phyloP scores from a whole-genome alignment of 2,113 vertebrate genomes.

The Megaptera novaeangliae region DNA sequence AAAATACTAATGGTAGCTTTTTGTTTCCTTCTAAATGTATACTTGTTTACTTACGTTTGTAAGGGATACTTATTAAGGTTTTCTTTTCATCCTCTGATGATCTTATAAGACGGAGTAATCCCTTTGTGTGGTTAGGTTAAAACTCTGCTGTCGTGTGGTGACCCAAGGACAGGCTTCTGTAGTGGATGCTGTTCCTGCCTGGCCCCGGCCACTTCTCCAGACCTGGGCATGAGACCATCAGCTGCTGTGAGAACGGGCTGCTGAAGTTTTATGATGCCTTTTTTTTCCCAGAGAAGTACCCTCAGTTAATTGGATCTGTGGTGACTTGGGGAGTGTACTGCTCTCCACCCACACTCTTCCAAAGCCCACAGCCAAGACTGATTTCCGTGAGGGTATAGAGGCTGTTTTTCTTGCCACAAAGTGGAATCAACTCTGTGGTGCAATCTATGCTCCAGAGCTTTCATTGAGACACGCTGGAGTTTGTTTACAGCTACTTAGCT shows the following conservation, averaged over 20 bases:
- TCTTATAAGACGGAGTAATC: background rate
- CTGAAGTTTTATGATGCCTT: rapidly evolving
- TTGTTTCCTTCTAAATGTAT: background rate
- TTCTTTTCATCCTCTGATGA: rapidly evolving
- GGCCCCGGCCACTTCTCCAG: too few species aligned
- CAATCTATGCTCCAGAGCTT: background rate
- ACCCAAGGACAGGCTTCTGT: rapidly evolving
- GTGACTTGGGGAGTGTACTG: rapidly evolving
- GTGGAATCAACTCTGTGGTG: background rate
- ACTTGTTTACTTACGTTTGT: background rate
- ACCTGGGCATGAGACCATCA: background rate
- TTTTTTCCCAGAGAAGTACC: background rate
- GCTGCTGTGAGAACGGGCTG: too few species aligned
- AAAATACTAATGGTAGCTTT: background rate
- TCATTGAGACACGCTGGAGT: too few species aligned
- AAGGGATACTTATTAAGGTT: background rate
- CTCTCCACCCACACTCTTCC: background rate
- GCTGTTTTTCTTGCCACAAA: background rate
- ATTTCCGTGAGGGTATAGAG: background rate
- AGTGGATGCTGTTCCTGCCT: rapidly evolving
- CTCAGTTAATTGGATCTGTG: background rate
- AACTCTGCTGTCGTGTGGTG: background rate
- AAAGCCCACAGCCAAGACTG: background rate
- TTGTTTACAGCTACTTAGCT: background rate
- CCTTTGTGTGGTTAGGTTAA: background rate